Evolutionary conservation across 2,113 vertebrate genomes (phyloP).

Genomic region (Melanotaenia duboulayi): DNA sequence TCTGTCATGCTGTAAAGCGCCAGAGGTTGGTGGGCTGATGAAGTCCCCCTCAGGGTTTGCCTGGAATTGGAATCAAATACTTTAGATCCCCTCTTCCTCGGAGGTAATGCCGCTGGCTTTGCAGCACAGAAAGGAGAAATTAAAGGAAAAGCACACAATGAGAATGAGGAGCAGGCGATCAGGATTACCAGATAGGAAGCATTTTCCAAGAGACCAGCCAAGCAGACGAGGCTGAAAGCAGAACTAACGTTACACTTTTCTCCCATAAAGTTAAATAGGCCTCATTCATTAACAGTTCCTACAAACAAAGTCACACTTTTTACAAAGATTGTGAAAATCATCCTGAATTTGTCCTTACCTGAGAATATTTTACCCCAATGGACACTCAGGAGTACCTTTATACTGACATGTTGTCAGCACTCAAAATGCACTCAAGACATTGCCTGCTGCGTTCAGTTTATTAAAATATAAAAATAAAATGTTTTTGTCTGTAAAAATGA

Average conservation of each 20-base stretch:
- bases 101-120: slow-evolving; percentile 68
- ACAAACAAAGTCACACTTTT: no score
- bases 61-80: slow-evolving; percentile 80
- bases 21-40: slow-evolving; percentile 70
- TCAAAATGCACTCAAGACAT: no score
- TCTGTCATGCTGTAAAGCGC: slow-evolving; percentile 53
- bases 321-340: no score
- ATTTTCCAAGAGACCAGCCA: slow-evolving; percentile 70
- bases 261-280: no score
- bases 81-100: slow-evolving; percentile 72
- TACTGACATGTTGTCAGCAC: no score
- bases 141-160: slow-evolving; percentile 69
- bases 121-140: slow-evolving; percentile 61
- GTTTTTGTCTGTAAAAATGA: no score
- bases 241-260: background rate
- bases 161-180: slow-evolving; percentile 67
- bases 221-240: slow-evolving; percentile 51
- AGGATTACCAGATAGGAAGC: slow-evolving; percentile 70
- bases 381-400: no score
- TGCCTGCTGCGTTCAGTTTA: no score
- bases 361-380: no score
- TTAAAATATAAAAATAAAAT: no score
- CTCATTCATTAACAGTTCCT: no score
- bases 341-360: no score
- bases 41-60: slow-evolving; percentile 76